Evolutionary conservation across 2,113 vertebrate genomes (phyloP).

Genomic region (Neomonachus schauinslandi): DNA sequence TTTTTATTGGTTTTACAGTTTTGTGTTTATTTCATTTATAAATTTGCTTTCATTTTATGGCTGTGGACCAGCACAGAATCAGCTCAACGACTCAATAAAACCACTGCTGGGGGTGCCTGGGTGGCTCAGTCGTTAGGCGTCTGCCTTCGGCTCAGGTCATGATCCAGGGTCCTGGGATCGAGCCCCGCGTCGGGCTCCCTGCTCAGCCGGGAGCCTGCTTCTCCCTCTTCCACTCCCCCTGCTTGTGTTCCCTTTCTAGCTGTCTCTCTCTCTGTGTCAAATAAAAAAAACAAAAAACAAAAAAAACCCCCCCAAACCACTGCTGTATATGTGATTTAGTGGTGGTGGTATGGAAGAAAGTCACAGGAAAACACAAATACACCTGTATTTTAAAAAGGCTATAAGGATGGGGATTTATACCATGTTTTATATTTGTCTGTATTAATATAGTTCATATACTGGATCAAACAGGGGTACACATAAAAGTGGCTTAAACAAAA

Average conservation of each 20-base stretch:
- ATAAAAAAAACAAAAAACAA: too few species aligned
- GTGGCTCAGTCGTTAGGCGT: too few species aligned
- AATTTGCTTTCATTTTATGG: slow-evolving; percentile 31
- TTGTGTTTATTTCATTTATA: slow-evolving; percentile 61
- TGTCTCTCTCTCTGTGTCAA: too few species aligned
- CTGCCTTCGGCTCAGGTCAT: too few species aligned
- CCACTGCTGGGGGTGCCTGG: neutral
- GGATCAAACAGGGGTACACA: neutral
- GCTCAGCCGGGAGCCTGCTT: too few species aligned
- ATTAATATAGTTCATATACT: neutral
- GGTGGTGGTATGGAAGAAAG: neutral
- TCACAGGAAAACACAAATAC: neutral
- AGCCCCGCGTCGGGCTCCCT: too few species aligned
- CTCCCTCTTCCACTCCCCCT: too few species aligned
- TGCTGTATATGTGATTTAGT: neutral
- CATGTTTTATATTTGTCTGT: neutral
- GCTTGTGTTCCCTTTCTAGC: too few species aligned
- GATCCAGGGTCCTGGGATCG: too few species aligned
- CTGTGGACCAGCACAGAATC: neutral
- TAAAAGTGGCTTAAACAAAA: neutral
- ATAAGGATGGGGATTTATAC: neutral
- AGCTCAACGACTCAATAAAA: slow-evolving; percentile 19
- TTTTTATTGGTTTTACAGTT: slow-evolving; percentile 41
- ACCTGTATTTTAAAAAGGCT: neutral
- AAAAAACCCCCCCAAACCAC: neutral